Evolutionary conservation across 2,888 invertebrate genomes (phyloP), one percentile per base, ranked within the genome.

Genomic region (Lithophane leautieri): DNA sequence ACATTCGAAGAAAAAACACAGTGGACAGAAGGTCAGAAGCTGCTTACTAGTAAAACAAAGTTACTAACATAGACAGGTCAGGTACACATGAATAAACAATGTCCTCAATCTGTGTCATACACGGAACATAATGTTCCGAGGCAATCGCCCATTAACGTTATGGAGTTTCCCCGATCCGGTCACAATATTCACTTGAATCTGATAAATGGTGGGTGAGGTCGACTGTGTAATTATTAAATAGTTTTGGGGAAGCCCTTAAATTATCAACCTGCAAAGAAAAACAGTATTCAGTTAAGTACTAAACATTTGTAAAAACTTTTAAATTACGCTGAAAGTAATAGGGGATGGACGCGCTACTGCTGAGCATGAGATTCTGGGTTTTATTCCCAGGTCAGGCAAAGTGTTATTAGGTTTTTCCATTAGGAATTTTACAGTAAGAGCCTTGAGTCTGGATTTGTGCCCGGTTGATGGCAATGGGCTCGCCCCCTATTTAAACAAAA

Each of bases 131-230:
- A 76, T 76, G 77, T 68, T 62, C 50, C 42, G 28, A 19, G 50
- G 56, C 56, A 63, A 63, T 63, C 62, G 56, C n/a, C 56, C 77
- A 68, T 77, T 47, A 76, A 19, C 42, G n/a, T 28, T 67, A 52
- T n/a, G 58, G 14, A n/a, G 52, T 16, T 44, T 16, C 50, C 62
- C 19, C 68, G n/a, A 68, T 28, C 22, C 61, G 40, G 28, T 76
- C 54, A 56, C 61, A 61, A 62, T 68, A 52, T 77, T 63, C 56
- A 47, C 62, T 63, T n/a, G n/a, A n/a, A 63, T 62, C 63, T 69
- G 52, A 77, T 58, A 52, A 22, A 65, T 65, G 42, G 28, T 1
- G 12, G 0, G 12, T 60, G 34, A 52, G 25, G 12, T 76, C 22
- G 44, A n/a, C n/a, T 50, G 60, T 67, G 60, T 54, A 25, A 67